Percentiles rank a stretch among this genome's conserved stretches.
Conservation (phyloP, 1,140 invertebrate species). For the Popillia japonica region DNA sequence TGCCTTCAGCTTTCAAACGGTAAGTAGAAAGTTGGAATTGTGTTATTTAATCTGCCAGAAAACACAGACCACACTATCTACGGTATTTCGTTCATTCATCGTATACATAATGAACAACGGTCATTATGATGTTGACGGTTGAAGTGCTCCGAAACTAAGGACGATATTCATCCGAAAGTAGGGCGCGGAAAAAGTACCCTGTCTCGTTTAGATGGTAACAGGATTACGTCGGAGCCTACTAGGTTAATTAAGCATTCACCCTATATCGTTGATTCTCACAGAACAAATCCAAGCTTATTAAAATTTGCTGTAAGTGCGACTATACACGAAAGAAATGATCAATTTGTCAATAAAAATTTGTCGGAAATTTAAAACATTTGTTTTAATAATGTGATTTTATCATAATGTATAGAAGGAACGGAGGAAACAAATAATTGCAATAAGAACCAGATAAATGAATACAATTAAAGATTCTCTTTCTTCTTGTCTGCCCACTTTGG, state of each 20-base stretch:
- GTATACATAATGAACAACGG: neutral
- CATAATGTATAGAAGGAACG: too few relatives aligned
- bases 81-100: neutral
- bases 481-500: too few relatives aligned
- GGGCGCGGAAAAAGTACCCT: neutral
- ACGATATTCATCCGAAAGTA: neutral
- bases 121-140: constrained; percentile 8
- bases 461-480: too few relatives aligned
- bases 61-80: neutral
- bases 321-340: neutral
- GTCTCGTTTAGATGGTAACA: neutral
- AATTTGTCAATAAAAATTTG: too few relatives aligned
- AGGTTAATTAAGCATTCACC: constrained; percentile 18
- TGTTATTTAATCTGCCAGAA: constrained; percentile 2
- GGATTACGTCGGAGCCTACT: constrained; percentile 20
- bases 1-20: constrained; percentile 40
- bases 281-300: constrained; percentile 18
- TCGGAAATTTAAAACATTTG: too few relatives aligned
- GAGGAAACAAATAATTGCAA: too few relatives aligned
- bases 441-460: too few relatives aligned
- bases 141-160: constrained; percentile 5
- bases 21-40: constrained; percentile 43
- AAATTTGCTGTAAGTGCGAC: neutral
- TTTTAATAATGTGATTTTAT: too few relatives aligned
- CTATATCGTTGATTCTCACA: constrained; percentile 12